phyloP scores from a whole-genome alignment of 2,113 vertebrate species.

The Naja naja region DNA sequence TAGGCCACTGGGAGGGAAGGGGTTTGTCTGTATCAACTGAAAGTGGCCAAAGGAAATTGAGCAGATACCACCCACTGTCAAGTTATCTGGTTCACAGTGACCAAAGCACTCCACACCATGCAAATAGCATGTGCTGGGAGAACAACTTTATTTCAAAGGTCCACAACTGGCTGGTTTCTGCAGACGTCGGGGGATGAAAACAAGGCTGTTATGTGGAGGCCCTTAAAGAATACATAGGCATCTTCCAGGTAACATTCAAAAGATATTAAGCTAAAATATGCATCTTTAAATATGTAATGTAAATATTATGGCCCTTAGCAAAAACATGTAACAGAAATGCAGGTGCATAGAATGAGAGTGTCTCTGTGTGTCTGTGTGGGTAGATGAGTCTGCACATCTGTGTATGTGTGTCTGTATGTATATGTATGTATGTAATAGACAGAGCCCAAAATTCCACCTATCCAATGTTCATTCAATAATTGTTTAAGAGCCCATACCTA shows the following conservation, averaged over 20 bases:
- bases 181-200: background rate
- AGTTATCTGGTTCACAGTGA: background rate
- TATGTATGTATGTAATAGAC: background rate
- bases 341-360: background rate
- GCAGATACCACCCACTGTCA: background rate
- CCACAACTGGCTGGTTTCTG: background rate
- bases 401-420: background rate
- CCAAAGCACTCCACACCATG: background rate
- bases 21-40: background rate
- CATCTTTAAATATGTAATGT: too few relatives aligned
- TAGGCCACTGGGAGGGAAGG: background rate
- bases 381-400: background rate
- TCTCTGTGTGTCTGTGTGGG: too few relatives aligned
- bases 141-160: background rate
- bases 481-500: background rate
- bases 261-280: background rate
- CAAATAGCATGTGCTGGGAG: background rate
- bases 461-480: background rate
- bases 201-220: background rate
- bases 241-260: background rate
- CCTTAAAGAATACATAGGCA: background rate
- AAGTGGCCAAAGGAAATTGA: background rate
- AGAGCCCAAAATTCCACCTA: background rate
- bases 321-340: background rate
- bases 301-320: background rate